Evolutionary conservation across 2,888 invertebrate genomes (phyloP), one percentile per base, ranked within the genome.

Genomic region (Lasioglossum malachurum): DNA sequence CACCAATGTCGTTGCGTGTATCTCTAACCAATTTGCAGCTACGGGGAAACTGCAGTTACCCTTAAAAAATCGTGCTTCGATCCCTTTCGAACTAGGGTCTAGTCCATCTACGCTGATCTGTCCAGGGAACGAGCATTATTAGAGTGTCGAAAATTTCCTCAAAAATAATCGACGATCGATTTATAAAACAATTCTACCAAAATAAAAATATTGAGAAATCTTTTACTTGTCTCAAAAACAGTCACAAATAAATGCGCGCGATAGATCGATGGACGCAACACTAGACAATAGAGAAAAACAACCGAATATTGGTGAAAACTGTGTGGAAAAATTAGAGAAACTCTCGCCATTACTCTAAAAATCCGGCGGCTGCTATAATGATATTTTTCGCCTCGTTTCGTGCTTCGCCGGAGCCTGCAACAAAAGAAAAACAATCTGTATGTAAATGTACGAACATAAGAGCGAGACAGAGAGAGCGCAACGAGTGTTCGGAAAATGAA

Each of bases 1-100:
- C 78, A 86, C 80, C 84, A 84, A 86, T 71, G 80, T 60, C 71
- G 64, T 64, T 57, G 78, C 75, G 72, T 67, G 67, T 71, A 80
- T 64, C 27, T 78, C 78, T 71, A 60, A 72, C 78, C 78, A 75
- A 84, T 78, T 75, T 64, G 71, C 31, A 69, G 64, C 85, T 67
- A 79, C 72, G 75, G 38, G 71, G 75, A 73, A 35, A 46, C 60
- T 64, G 78, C 27, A 69, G 27, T 78, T 60, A 60, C 57, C 38
- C 60, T 23, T 44, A 44, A n/a, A 14, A 64, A 69, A 38, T 35
- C 31, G 16, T 16, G 27, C 31, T 5, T 31, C 64, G 64, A 64
- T 64, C 64, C 64, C 31, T 31, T 31, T 27, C 7, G 64, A 31
- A 31, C 31, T 64, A 64, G 16, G 16, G 27, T 16, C 64, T 16